A percentile compares a stretch with the other conserved stretches of the same genome.
Evolutionary conservation across 2,113 vertebrate genomes (phyloP).

Genomic region (Reinhardtius hippoglossoides): DNA sequence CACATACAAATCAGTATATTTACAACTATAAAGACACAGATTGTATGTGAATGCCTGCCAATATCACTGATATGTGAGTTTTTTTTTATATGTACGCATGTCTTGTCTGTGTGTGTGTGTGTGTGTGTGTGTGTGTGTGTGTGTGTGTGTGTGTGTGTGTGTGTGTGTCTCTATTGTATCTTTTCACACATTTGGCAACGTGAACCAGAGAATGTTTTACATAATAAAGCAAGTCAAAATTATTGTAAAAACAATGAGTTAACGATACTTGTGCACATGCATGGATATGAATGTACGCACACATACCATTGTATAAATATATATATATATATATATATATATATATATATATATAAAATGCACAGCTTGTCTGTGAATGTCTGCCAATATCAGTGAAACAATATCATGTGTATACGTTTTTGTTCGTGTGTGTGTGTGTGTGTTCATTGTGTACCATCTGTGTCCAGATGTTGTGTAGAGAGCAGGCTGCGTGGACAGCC

Average conservation of each 20-base stretch:
- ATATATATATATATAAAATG: too few species aligned
- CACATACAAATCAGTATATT: too few species aligned
- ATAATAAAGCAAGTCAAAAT: neutral
- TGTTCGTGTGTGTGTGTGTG: conserved; percentile 1
- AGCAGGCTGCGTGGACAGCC: conserved; percentile 70
- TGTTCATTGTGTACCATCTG: conserved; percentile 73
- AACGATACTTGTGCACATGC: conserved; percentile 12
- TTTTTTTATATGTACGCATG: too few species aligned
- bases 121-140: neutral
- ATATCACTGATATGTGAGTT: too few species aligned
- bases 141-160: neutral
- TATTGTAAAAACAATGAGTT: conserved; percentile 17
- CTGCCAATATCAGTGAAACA: conserved; percentile 53
- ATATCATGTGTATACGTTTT: conserved; percentile 34
- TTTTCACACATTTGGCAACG: neutral
- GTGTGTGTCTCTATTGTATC: neutral
- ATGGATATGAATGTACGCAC: neutral
- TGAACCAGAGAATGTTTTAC: neutral
- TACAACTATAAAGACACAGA: too few species aligned
- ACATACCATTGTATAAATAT: neutral
- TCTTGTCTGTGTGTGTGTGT: too few species aligned
- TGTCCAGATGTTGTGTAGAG: conserved; percentile 79
- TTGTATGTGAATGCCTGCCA: too few species aligned
- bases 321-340: too few species aligned
- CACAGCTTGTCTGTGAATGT: conserved; percentile 43